Evolutionary conservation across 2,888 invertebrate species (phyloP), one percentile per base, ranked within the genome.

Genomic region (Oligia latruncula): DNA sequence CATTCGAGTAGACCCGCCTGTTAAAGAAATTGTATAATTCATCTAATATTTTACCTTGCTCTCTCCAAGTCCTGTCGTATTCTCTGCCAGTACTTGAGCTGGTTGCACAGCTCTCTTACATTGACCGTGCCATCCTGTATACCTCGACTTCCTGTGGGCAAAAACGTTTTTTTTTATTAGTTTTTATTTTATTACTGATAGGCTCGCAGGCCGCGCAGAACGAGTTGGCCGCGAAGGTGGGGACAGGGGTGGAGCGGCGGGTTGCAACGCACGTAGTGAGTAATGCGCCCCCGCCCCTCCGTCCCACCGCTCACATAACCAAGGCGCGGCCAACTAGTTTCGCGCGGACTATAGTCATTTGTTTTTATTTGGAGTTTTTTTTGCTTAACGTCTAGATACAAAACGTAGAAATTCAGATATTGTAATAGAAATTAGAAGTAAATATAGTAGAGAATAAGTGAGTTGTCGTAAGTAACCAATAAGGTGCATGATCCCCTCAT

Each of bases 1-100:
- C 8, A 20, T 55, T 55, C 20, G 20, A 55, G 20, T 55, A 55
- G 55, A 49, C 15, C 49, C 49, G 49, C 4, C 15, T 49, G 49
- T 49, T 15, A 49, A 49, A 49, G 49, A 49, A 15, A 15, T 49
- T 49, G 49, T 49, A 55, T 58, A 58, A 9, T 15, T 49, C 23
- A 58, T 23, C 23, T 23, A 23, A 58, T 58, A 58, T 23, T 23
- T 23, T 83, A 97, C 95, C 99, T 97, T 0, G 99, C 99, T 81
- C 99, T 97, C 94, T 99, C 99, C 86, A 99, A 96, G 93, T 99
- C 99, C 92, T 99, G 99, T 0, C 99, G 97, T 89, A 99, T 97
- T 90, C 99, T 98, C 93, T 99, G 99, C 98, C 99, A 99, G 92
- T 99, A 99, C 92, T 99, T 99, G 3, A 99, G 96, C 90, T 99